Conservation (phyloP, 2,113 vertebrate species). For the Onychostruthus taczanowskii region DNA sequence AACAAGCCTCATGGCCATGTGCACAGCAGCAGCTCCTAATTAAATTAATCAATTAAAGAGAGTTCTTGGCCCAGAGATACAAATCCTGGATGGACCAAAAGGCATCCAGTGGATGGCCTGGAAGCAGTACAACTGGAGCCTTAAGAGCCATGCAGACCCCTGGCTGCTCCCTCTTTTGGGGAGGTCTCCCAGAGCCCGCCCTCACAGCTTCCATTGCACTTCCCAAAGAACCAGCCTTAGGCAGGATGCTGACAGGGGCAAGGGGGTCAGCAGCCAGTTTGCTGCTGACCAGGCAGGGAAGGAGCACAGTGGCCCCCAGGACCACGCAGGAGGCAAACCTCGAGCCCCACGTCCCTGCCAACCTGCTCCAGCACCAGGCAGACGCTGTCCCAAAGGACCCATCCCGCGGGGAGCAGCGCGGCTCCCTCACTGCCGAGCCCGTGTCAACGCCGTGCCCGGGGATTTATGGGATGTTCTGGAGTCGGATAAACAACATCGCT, state of each 20-base stretch:
- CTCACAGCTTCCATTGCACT: neutral
- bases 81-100: neutral
- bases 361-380: fast-evolving
- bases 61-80: neutral
- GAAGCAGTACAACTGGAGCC: neutral
- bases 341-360: fast-evolving
- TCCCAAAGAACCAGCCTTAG: fast-evolving
- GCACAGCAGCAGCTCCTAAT: neutral
- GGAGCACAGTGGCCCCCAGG: too few relatives aligned
- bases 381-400: fast-evolving
- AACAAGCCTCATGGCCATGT: fast-evolving
- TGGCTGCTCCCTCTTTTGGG: too few relatives aligned
- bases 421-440: neutral
- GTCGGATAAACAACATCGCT: conserved; percentile 50
- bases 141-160: fast-evolving
- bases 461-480: neutral
- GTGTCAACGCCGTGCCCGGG: neutral
- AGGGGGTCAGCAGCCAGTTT: neutral
- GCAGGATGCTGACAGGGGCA: fast-evolving
- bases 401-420: fast-evolving
- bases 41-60: conserved; percentile 6
- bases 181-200: neutral
- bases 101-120: fast-evolving
- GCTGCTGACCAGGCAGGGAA: neutral
- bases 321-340: fast-evolving